A percentile compares a stretch with the other conserved stretches of the same genome.
Conservation (phyloP, 2,888 invertebrate species). For the Acanthosepion esculentum region DNA sequence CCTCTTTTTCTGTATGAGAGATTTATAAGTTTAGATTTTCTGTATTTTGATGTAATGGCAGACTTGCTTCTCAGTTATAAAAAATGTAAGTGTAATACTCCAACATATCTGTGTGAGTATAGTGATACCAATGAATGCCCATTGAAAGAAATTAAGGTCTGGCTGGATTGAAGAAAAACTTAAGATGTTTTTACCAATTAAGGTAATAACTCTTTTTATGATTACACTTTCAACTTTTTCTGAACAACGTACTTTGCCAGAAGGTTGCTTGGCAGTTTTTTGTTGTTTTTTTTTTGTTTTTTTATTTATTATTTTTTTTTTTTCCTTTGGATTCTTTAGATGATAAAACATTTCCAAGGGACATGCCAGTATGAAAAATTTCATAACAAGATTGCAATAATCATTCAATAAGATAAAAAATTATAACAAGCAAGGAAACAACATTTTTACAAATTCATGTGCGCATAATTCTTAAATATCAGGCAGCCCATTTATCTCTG, state of each 20-base stretch:
- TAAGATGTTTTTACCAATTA: not conserved
- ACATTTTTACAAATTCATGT: not conserved
- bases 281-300: too few relatives aligned
- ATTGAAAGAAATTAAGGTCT: not conserved
- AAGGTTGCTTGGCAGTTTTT: not conserved
- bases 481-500: too few relatives aligned
- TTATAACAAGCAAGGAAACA: constrained; percentile 18
- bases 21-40: too few relatives aligned
- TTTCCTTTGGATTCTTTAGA: not conserved
- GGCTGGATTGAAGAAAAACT: not conserved
- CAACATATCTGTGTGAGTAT: not conserved
- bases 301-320: not conserved
- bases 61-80: too few relatives aligned
- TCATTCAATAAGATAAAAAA: constrained; percentile 33
- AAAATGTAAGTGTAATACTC: too few relatives aligned
- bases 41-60: too few relatives aligned
- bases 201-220: not conserved
- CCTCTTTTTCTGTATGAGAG: too few relatives aligned
- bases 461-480: not conserved
- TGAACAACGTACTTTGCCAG: not conserved
- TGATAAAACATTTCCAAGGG: constrained; percentile 18
- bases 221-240: constrained; percentile 8
- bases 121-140: not conserved
- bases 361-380: not conserved
- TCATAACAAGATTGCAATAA: not conserved